Percentiles rank a stretch among this genome's conserved stretches.
Conservation (phyloP, 2,888 invertebrate species). For the Metacarcinus magister region DNA sequence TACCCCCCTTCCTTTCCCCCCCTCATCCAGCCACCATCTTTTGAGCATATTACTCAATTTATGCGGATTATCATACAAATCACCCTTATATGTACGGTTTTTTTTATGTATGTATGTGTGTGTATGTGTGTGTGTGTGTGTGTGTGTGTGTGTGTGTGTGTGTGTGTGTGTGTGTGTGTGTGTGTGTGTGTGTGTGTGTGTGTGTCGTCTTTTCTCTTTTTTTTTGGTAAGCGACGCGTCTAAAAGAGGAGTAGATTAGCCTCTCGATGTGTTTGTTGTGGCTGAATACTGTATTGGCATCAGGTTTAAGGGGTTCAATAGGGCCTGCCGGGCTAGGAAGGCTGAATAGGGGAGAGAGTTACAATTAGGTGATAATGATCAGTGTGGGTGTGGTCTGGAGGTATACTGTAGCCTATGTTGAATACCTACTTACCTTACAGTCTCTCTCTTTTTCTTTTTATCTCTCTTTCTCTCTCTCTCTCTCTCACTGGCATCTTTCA, state of each 20-base stretch:
- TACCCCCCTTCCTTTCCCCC: neutral
- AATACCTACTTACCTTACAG: neutral
- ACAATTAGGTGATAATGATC: conserved; percentile 76
- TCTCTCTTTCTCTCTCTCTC: too few species aligned
- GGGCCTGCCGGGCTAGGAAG: conserved; percentile 51
- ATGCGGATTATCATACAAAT: conserved; percentile 71
- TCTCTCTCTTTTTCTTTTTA: neutral
- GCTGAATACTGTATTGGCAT: conserved; percentile 30
- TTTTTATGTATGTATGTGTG: too few species aligned
- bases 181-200: too few species aligned
- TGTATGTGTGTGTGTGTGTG: too few species aligned
- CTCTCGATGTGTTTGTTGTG: conserved; percentile 40
- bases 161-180: too few species aligned
- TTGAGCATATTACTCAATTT: conserved; percentile 71
- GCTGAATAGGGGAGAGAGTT: conserved; percentile 60
- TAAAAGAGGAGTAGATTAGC: conserved; percentile 50
- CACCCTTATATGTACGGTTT: conserved; percentile 21
- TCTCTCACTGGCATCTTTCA: too few species aligned
- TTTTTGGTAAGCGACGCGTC: neutral
- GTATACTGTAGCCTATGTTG: too few species aligned
- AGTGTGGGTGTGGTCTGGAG: conserved; percentile 53
- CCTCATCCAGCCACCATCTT: neutral
- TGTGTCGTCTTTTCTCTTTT: neutral
- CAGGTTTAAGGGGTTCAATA: conserved; percentile 44
- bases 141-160: too few species aligned